Conservation (phyloP, 2,797 vertebrate genomes). For the Eulemur mongoz region DNA sequence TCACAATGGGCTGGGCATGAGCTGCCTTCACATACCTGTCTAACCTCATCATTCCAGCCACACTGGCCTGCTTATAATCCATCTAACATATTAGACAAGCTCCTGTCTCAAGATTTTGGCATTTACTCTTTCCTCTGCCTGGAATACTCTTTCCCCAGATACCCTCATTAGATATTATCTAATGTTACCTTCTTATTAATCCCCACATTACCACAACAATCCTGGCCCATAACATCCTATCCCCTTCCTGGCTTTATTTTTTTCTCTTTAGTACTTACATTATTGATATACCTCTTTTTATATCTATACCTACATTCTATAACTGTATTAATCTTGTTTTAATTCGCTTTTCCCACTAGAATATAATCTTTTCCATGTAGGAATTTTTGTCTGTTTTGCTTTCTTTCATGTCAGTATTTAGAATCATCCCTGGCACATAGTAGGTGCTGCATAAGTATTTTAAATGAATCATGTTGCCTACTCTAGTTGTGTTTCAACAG, state of each 20-base stretch:
- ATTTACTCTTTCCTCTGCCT: background rate
- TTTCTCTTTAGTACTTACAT: background rate
- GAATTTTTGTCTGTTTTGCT: background rate
- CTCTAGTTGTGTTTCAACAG: background rate
- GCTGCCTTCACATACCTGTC: background rate
- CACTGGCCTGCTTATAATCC: background rate
- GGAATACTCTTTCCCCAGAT: background rate
- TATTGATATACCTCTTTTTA: background rate
- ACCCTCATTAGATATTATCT: background rate
- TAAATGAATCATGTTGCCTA: background rate
- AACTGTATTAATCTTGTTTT: slow-evolving; percentile 10
- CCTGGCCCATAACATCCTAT: background rate
- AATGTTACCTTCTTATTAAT: slow-evolving; percentile 12
- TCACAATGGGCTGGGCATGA: background rate
- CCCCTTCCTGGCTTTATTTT: background rate
- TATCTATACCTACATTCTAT: background rate
- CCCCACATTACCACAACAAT: background rate
- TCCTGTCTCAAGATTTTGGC: background rate
- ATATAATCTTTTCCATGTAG: slow-evolving; percentile 14
- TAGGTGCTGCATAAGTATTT: slow-evolving; percentile 8
- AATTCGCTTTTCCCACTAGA: background rate
- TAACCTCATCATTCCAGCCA: background rate
- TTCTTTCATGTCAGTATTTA: slow-evolving; percentile 19
- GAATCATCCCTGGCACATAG: background rate
- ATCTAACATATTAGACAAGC: background rate